Evolutionary conservation across 2,113 vertebrate genomes (phyloP).

Genomic region (Dendropsophus ebraccatus): DNA sequence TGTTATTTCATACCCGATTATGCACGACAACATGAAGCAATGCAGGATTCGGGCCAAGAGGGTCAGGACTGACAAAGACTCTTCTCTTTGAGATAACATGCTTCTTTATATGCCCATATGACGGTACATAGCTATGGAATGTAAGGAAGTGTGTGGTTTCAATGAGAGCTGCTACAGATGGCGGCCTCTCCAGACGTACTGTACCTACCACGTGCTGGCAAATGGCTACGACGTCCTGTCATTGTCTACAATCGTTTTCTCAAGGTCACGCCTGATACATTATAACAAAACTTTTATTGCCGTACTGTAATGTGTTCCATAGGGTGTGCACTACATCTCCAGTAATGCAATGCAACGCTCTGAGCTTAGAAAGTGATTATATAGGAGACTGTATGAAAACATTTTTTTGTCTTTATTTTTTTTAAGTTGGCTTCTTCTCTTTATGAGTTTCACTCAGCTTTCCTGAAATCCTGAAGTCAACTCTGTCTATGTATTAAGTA

Average conservation of each 20-base stretch:
- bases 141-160: conserved; percentile 99
- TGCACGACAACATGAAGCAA: neutral
- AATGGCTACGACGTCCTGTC: neutral
- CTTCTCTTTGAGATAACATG: conserved; percentile 84
- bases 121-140: conserved; percentile 93
- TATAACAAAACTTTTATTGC: no score
- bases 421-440: no score
- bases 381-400: no score
- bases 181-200: neutral
- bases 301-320: no score
- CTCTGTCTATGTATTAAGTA: neutral
- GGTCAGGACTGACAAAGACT: neutral
- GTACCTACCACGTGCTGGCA: neutral
- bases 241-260: neutral
- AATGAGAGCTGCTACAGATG: conserved; percentile 63
- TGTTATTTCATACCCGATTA: neutral
- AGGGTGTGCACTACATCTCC: neutral
- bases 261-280: no score
- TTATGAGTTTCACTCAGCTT: neutral
- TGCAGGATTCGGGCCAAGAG: neutral
- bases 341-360: neutral
- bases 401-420: no score
- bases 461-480: neutral
- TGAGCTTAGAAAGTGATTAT: no score
- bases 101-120: conserved; percentile 99